phyloP scores from a whole-genome alignment of 2,797 vertebrate species.

The Thamnophis elegans region DNA sequence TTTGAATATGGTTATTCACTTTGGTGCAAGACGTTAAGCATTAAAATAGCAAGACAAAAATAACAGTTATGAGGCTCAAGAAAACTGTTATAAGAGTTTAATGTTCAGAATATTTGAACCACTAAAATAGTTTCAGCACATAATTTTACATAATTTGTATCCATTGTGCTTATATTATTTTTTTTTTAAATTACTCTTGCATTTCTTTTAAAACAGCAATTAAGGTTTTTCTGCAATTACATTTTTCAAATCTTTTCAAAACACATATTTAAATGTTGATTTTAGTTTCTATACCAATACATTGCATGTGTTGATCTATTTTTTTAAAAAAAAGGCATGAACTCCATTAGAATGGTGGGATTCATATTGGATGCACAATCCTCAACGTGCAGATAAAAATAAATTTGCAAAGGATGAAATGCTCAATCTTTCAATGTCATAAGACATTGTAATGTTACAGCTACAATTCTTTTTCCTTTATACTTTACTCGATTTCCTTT shows the following conservation, averaged over 20 bases:
- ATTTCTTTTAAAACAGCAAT: neutral
- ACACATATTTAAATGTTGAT: neutral
- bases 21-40: neutral
- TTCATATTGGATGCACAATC: neutral
- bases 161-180: neutral
- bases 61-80: neutral
- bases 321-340: neutral
- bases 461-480: neutral
- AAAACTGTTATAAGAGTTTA: neutral
- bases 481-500: neutral
- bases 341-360: neutral
- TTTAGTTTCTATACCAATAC: neutral
- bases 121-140: neutral
- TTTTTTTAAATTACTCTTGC: neutral
- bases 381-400: neutral
- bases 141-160: neutral
- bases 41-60: neutral
- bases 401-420: neutral
- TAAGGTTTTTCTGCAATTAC: neutral
- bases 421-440: neutral
- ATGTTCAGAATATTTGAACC: neutral
- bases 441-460: neutral
- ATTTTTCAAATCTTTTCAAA: neutral
- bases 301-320: neutral
- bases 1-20: neutral